phyloP scores from a whole-genome alignment of 2,888 invertebrate species.

The Parasteatoda lunata region DNA sequence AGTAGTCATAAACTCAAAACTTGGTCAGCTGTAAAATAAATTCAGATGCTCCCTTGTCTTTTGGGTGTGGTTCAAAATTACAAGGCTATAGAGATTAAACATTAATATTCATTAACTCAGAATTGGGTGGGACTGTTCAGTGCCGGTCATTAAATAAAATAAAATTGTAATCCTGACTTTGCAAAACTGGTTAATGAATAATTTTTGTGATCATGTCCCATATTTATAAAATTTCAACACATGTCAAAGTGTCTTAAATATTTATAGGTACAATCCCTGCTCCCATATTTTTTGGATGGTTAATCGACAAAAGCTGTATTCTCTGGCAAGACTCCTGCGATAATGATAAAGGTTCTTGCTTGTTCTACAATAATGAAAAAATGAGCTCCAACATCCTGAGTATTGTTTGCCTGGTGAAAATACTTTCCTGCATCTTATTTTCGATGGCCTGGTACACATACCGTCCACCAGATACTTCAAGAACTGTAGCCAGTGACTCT shows the following conservation, averaged over 20 bases:
- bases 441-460: conserved; percentile 85
- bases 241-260: neutral
- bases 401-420: conserved; percentile 83
- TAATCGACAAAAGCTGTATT: conserved; percentile 95
- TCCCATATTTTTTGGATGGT: conserved; percentile 93
- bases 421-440: conserved; percentile 83
- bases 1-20: too few species aligned
- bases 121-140: too few species aligned
- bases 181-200: too few species aligned
- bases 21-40: too few species aligned
- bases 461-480: conserved; percentile 77
- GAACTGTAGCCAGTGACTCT: conserved; percentile 4
- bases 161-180: too few species aligned
- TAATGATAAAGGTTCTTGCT: conserved; percentile 80
- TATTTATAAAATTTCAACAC: too few species aligned
- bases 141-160: too few species aligned
- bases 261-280: conserved; percentile 87
- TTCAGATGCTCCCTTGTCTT: too few species aligned
- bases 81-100: too few species aligned
- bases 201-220: too few species aligned
- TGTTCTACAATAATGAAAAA: conserved; percentile 82
- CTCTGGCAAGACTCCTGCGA: conserved; percentile 90
- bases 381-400: conserved; percentile 86
- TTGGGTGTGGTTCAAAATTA: too few species aligned
- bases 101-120: too few species aligned